Conservation (phyloP, 2,797 vertebrate species). For the Corythornis leucogaster region DNA sequence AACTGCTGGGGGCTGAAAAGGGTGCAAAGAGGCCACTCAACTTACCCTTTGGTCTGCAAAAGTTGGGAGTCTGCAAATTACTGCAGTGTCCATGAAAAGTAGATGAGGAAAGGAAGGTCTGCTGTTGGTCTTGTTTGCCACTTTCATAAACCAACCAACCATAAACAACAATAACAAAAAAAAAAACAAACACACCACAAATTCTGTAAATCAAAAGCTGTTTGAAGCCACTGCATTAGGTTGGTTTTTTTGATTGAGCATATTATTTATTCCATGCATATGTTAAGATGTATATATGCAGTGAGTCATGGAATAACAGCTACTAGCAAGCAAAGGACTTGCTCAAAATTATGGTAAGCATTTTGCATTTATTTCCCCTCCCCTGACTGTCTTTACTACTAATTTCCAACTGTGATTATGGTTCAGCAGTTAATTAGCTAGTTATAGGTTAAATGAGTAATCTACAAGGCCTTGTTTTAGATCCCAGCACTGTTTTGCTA, state of each 20-base stretch:
- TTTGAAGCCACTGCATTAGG: background rate
- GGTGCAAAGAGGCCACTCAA: background rate
- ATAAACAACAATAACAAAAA: too few species aligned
- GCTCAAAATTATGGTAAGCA: background rate
- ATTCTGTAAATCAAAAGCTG: background rate
- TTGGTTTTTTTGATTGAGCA: background rate
- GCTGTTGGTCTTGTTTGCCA: background rate
- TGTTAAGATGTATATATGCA: background rate
- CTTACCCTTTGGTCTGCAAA: background rate
- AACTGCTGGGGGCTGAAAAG: accelerated
- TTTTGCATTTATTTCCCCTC: slow-evolving; percentile 18
- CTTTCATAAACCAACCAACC: background rate
- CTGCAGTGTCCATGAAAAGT: background rate
- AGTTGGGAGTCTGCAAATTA: accelerated
- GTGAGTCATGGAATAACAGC: slow-evolving; percentile 1
- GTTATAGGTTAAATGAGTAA: background rate
- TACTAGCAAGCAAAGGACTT: background rate
- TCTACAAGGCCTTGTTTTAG: background rate
- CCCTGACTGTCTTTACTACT: background rate
- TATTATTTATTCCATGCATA: background rate
- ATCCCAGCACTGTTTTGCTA: background rate
- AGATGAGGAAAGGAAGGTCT: background rate
- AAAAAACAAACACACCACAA: too few species aligned
- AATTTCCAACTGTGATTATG: slow-evolving; percentile 26
- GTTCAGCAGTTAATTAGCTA: slow-evolving; percentile 30